Evolutionary conservation across 2,888 invertebrate species (phyloP), one percentile per base, ranked within the genome.

Genomic region (Dicranocentrus wangi): DNA sequence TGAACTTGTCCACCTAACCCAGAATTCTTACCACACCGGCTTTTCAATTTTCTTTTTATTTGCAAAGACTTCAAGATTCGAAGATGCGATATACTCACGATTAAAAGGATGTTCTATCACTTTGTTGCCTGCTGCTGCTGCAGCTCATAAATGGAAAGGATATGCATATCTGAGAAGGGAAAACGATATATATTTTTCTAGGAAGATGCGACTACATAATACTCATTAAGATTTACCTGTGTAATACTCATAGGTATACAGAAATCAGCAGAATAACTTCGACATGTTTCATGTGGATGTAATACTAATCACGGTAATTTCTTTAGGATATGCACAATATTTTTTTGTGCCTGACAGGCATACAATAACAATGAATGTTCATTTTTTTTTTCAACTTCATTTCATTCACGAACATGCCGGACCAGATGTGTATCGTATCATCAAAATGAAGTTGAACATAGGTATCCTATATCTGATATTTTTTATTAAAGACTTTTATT

Each of bases 1-100:
- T 61, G 39, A 39, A 61, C 39, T 76, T 81, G 83, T 72, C 77
- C 78, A 81, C 78, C 83, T 81, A 81, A 81, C 81, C 83, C 78
- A 81, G 77, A 81, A 78, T 69, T 75, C 58, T 65, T 75, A 58
- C 69, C 70, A 75, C 70, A 69, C 69, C 75, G 66, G 75, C 75
- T 75, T 75, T 75, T 75, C 75, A 73, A 73, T 65, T 55, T 32
- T 73, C 68, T 60, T 51, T 47, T 47, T 51, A 23, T 13, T 43
- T 17, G 13, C 1, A 27, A 19, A 51, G n/a, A n/a, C n/a, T n/a
- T n/a, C 32, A 32, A 32, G 32, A 32, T 7, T 3, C 10, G 10
- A 32, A 32, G 32, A 7, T 7, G 32, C 32, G 32, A 32, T 10
- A 32, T 10, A 7, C 5, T 32, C 32, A 32, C 32, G 3, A 32